Evolutionary conservation across 2,888 invertebrate species (phyloP).

Genomic region (Furcula furcula): DNA sequence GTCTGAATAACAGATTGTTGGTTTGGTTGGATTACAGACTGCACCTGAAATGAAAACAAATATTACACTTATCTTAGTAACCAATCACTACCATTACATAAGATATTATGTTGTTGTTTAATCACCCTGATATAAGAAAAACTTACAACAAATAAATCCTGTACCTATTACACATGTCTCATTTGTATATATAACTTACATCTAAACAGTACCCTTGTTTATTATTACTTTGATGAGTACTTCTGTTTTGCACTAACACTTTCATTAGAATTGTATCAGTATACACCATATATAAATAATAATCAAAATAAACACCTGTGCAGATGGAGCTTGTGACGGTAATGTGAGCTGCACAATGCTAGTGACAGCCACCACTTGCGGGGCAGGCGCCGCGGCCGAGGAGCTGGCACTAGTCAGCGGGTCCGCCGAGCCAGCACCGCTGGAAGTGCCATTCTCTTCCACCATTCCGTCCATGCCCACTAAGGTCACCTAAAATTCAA

Average conservation of each 20-base stretch:
- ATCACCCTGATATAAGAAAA: no score
- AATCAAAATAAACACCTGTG: slow-evolving; percentile 81
- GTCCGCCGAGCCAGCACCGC: slow-evolving; percentile 64
- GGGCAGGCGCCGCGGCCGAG: slow-evolving; percentile 47
- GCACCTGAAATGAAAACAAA: no score
- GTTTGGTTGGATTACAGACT: slow-evolving; percentile 97
- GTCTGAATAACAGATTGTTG: slow-evolving; percentile 98
- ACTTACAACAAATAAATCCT: no score
- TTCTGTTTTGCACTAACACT: no score
- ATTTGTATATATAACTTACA: no score
- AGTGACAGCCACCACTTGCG: slow-evolving; percentile 81
- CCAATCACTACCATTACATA: slow-evolving; percentile 1
- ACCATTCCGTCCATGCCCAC: slow-evolving; percentile 94
- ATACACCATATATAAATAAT: slow-evolving; percentile 18
- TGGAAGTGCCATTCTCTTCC: slow-evolving; percentile 90
- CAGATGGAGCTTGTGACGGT: slow-evolving; percentile 84
- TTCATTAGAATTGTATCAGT: no score
- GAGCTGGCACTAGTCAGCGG: slow-evolving; percentile 57
- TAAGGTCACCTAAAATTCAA: slow-evolving; percentile 85
- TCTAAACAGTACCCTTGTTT: no score
- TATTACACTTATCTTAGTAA: slow-evolving; percentile 5
- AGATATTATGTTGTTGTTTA: background rate
- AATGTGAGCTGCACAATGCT: slow-evolving; percentile 94
- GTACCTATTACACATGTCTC: background rate
- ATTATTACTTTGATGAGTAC: no score